Conservation (phyloP, 2,888 invertebrate genomes). For the Athripsodes cinereus region DNA sequence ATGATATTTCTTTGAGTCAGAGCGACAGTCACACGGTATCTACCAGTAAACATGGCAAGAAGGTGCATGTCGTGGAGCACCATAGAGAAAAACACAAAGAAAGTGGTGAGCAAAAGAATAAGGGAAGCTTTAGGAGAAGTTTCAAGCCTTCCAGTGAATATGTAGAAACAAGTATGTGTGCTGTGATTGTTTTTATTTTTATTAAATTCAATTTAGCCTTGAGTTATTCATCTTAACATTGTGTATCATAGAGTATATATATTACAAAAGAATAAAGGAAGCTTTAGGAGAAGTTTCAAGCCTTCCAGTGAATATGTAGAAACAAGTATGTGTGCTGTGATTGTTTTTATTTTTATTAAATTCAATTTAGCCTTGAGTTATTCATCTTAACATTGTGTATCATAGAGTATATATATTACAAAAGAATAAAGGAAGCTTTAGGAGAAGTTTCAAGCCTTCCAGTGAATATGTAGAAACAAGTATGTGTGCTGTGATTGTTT, state of each 20-base stretch:
- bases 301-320: constrained; percentile 16
- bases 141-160: constrained; percentile 15
- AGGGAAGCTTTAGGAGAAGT: constrained; percentile 10
- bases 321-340: constrained; percentile 21
- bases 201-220: too few relatives aligned
- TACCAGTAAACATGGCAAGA: constrained; percentile 20
- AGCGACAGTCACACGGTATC: constrained; percentile 28
- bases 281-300: constrained; percentile 14
- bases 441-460: constrained; percentile 15
- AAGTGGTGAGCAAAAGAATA: constrained; percentile 4
- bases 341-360: too few relatives aligned
- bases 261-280: constrained; percentile 2
- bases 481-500: constrained; percentile 8
- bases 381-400: too few relatives aligned
- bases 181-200: too few relatives aligned
- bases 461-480: constrained; percentile 21
- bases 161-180: constrained; percentile 21
- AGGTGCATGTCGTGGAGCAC: constrained; percentile 27
- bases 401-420: too few relatives aligned
- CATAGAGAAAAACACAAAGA: constrained; percentile 30
- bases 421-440: constrained; percentile 3
- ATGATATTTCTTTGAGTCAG: constrained; percentile 26
- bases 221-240: too few relatives aligned
- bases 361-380: too few relatives aligned
- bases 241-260: too few relatives aligned